phyloP scores from a whole-genome alignment of 1,140 invertebrate genomes.

The Rhynchophorus ferrugineus region DNA sequence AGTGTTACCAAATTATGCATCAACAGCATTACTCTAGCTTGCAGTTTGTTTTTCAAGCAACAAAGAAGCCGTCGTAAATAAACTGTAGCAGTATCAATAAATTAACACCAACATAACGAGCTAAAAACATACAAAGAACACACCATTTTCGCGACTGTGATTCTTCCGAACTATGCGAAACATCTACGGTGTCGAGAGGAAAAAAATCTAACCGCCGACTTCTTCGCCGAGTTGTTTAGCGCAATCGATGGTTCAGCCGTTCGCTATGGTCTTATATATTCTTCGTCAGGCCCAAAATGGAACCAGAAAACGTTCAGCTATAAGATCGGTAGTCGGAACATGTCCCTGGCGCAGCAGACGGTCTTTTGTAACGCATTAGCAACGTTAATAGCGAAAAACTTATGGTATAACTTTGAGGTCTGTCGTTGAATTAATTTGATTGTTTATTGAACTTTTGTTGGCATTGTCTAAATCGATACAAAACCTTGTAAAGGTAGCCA shows the following conservation, averaged over 20 bases:
- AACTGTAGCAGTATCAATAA: neutral
- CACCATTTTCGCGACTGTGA: neutral
- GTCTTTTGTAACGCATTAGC: neutral
- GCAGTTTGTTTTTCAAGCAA: neutral
- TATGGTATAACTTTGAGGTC: no score
- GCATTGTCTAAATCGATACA: no score
- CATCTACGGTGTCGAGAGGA: neutral
- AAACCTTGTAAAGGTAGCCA: no score
- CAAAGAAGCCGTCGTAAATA: neutral
- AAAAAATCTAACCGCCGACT: neutral
- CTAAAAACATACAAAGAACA: no score
- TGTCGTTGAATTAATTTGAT: neutral
- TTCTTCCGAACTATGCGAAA: neutral
- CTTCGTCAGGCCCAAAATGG: neutral
- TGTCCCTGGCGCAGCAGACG: neutral
- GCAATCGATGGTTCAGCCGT: neutral
- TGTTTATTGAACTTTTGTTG: neutral
- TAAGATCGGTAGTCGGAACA: neutral
- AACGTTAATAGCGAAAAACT: neutral
- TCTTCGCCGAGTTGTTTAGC: neutral
- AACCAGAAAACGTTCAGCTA: neutral
- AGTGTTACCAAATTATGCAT: neutral
- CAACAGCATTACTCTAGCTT: neutral
- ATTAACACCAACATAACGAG: neutral
- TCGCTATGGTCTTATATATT: neutral